Evolutionary conservation across 2,113 vertebrate species (phyloP).

Genomic region (Centrocercus urophasianus): DNA sequence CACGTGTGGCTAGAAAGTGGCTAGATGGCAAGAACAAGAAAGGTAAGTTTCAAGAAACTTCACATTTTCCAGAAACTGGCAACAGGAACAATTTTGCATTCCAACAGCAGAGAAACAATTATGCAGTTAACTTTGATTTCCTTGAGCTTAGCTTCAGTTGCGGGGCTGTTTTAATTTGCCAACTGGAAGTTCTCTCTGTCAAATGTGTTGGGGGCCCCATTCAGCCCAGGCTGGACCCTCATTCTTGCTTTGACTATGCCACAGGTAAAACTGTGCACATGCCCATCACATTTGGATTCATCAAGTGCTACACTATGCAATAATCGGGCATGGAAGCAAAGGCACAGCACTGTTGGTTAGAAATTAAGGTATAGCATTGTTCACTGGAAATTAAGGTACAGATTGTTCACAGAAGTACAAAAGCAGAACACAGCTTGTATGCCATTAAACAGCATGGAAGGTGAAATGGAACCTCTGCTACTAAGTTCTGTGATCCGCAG

Average conservation of each 20-base stretch:
- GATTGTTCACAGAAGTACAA: too few relatives aligned
- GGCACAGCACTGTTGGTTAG: too few relatives aligned
- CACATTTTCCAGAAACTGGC: background rate
- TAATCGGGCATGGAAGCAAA: too few relatives aligned
- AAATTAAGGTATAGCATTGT: too few relatives aligned
- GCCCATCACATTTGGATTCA: background rate
- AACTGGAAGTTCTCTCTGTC: accelerated
- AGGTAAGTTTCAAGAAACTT: background rate
- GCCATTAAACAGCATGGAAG: too few relatives aligned
- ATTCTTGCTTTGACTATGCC: background rate
- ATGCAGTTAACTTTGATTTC: background rate
- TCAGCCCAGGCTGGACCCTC: background rate
- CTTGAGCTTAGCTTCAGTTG: background rate
- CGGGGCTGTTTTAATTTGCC: background rate
- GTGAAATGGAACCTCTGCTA: too few relatives aligned
- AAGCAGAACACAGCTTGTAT: too few relatives aligned
- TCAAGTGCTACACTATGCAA: accelerated
- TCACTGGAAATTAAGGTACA: too few relatives aligned
- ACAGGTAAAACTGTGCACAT: background rate
- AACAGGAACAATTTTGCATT: background rate
- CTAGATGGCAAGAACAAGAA: background rate
- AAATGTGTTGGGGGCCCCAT: background rate
- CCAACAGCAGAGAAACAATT: background rate
- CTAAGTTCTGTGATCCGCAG: too few relatives aligned
- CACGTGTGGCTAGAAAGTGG: background rate